Percentiles rank a stretch among this genome's conserved stretches.
Conservation (phyloP, 2,797 vertebrate genomes). For the Esox lucius region DNA sequence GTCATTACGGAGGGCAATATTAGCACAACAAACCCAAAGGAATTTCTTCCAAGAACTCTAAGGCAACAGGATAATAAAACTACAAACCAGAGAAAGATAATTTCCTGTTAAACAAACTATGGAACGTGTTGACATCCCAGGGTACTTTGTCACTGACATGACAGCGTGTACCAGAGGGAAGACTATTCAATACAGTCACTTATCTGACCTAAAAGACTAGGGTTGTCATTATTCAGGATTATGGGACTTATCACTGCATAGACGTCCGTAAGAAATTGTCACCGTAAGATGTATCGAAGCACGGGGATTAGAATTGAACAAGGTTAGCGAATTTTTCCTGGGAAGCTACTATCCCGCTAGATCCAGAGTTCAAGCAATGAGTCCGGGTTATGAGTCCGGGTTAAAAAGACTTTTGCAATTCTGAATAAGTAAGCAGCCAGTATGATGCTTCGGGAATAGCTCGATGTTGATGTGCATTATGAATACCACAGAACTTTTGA, state of each 20-base stretch:
- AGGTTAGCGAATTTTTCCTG: background rate
- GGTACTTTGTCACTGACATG: background rate
- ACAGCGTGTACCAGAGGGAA: background rate
- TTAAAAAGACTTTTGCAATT: constrained; percentile 17
- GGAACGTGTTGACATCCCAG: background rate
- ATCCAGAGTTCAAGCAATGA: constrained; percentile 12
- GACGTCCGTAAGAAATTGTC: constrained; percentile 2
- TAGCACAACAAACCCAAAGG: background rate
- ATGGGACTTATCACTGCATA: constrained; percentile 31
- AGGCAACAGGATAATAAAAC: background rate
- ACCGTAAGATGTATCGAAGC: background rate
- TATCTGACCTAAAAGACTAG: constrained; percentile 21
- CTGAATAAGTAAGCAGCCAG: constrained; percentile 5
- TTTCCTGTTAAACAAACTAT: background rate
- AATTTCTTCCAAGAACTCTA: background rate
- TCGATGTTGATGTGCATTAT: constrained; percentile 35
- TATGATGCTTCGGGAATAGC: constrained; percentile 7
- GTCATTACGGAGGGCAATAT: too few species aligned
- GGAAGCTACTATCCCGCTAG: background rate
- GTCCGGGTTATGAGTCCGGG: background rate
- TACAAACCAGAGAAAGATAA: background rate
- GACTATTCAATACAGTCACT: constrained; percentile 4
- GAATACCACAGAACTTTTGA: constrained; percentile 31
- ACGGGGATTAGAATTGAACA: background rate
- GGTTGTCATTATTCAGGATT: constrained; percentile 30